Percentiles rank a stretch among this genome's conserved stretches.
Evolutionary conservation across 2,113 vertebrate species (phyloP).

Genomic region (Hippoglossus stenolepis): DNA sequence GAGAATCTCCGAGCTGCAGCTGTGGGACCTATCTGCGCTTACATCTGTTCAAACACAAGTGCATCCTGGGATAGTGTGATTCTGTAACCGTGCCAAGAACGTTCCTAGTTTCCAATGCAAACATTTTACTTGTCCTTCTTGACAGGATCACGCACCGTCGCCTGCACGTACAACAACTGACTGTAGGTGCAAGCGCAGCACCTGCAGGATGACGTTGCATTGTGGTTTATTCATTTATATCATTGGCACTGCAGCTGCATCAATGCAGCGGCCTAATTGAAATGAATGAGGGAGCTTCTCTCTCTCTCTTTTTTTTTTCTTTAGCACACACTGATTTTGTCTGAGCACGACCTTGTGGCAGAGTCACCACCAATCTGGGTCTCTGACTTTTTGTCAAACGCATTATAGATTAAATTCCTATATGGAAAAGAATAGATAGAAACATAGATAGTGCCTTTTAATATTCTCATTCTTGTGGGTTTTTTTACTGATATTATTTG

Average conservation of each 20-base stretch:
- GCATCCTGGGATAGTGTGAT: slow-evolving; percentile 8
- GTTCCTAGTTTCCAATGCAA: neutral
- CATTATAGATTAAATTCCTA: neutral
- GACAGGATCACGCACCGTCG: neutral
- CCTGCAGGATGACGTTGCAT: neutral
- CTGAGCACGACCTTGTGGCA: neutral
- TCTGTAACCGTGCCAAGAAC: neutral
- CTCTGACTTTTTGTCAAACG: neutral
- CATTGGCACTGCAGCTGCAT: neutral
- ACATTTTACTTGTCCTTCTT: neutral
- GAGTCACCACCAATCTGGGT: neutral
- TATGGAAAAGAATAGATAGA: neutral
- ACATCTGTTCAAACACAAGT: slow-evolving; percentile 29
- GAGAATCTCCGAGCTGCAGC: slow-evolving; percentile 24
- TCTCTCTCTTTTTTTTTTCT: neutral
- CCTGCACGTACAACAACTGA: neutral
- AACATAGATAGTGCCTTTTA: no score
- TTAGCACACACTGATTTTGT: neutral
- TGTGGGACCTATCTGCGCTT: slow-evolving; percentile 10
- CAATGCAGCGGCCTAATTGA: neutral
- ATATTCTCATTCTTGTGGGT: neutral
- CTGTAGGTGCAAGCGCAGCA: no score
- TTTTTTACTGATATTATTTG: neutral
- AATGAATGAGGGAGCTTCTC: neutral
- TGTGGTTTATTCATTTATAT: neutral